Percentiles rank a stretch among this genome's conserved stretches.
These are phyloP conservation scores for Coendou prehensilis DNA, from an alignment of 2,797 vertebrate genomes.

Conservation along the genomic window DNA sequence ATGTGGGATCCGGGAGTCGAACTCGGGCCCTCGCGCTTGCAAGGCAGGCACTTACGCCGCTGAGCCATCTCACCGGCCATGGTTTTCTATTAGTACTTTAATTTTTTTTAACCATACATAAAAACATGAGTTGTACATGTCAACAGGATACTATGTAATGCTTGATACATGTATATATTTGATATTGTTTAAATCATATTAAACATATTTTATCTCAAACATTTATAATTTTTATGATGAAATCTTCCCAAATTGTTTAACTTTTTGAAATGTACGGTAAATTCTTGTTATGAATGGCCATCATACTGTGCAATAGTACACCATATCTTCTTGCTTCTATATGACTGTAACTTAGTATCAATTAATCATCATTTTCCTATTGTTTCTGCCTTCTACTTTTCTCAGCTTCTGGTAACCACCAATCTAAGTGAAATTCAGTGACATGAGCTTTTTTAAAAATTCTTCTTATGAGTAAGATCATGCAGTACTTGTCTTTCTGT, in stretches of 20 bases:
- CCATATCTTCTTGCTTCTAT: neutral
- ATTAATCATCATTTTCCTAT: neutral
- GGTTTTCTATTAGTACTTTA: neutral
- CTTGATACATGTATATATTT: neutral
- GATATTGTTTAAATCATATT: neutral
- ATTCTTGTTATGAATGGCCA: neutral
- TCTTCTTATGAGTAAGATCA: neutral
- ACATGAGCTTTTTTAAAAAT: neutral
- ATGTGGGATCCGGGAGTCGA: no score
- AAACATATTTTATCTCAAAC: neutral
- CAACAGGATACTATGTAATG: neutral
- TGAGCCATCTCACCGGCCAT: no score
- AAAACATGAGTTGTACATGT: neutral
- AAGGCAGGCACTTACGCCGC: no score
- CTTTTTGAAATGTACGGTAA: neutral
- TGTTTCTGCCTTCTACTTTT: neutral
- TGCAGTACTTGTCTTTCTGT: neutral
- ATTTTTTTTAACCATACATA: neutral
- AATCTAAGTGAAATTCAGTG: neutral
- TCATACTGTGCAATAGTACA: neutral
- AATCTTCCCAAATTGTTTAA: neutral
- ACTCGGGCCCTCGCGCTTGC: no score
- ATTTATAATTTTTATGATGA: neutral
- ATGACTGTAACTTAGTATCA: neutral
- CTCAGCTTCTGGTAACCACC: neutral